Base-by-base conservation (phyloP, 1,140 invertebrate genomes). In the Melipona quadrifasciata region DNA sequence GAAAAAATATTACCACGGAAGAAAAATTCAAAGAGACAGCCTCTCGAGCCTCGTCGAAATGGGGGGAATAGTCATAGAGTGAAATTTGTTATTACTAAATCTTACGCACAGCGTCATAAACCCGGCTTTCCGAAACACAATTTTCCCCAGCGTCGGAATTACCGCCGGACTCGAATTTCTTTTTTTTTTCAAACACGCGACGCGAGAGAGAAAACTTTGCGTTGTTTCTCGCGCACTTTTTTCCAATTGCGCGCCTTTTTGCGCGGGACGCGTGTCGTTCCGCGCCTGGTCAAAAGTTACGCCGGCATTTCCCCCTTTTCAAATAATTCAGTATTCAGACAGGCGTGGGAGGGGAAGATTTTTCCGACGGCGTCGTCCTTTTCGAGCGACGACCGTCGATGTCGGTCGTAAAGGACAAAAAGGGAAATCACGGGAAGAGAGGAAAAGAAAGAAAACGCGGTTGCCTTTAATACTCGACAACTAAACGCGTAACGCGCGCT, bases 301-400 rank as follows among this genome's bases (percentile, higher is more conserved):
- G 1, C 19, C 16, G 6, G 16, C 34, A 14, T 67, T 47, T 67
- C 27, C 47, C 27, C 47, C 61, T 31, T 78, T 65, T 55, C 76
- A 34, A 67, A 68, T 78, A 78, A 78, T 78, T 78, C 76, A 55
- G 27, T 67, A 53, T 67, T n/a, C 27, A 5, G n/a, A 47, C 39
- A 47, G 53, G 53, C 17, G 3, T 57, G 14, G 2, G 31, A 31
- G 31, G 11, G n/a, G 47, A 19, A 2, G 24, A 51, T 55, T 67
- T 78, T 53, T 16, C 27, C 34, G 16, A 67, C 47, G 12, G 47
- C 1, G 75, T 1, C 24, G 47, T 31, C 34, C 21, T 67, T 65
- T 27, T 31, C 39, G n/a, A 51, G n/a, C 21, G 11, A 64, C 58
- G 8, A 31, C 76, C 17, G 39, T 68, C 77, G 51, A 79, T 79